These are phyloP conservation scores for Myiotriccus ornatus DNA, from an alignment of 2,797 vertebrate genomes.

Conservation along the genomic window DNA sequence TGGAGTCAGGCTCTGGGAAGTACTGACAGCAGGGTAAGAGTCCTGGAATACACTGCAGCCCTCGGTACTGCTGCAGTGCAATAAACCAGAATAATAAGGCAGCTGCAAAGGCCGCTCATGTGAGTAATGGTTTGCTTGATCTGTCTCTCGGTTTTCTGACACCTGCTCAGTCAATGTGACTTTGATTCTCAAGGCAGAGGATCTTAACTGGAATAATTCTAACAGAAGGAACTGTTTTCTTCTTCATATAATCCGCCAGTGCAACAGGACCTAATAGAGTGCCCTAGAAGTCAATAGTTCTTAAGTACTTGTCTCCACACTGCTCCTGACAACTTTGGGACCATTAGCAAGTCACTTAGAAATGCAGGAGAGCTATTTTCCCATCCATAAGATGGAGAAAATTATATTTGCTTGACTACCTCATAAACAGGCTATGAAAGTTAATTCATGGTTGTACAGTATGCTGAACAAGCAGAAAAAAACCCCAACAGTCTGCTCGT, in stretches of 20 bases:
- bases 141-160: not conserved
- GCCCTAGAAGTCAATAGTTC: not conserved
- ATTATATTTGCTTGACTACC: constrained; percentile 6
- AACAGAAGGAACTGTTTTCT: not conserved
- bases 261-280: not conserved
- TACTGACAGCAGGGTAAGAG: accelerated
- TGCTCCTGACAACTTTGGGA: not conserved
- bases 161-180: not conserved
- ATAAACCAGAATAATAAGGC: not conserved
- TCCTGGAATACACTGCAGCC: not conserved
- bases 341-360: constrained; percentile 17
- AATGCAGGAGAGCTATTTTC: not conserved
- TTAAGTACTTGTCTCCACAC: not conserved
- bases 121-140: not conserved
- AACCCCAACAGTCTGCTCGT: not conserved
- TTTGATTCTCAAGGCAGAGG: not conserved
- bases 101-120: not conserved
- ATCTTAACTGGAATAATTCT: not conserved
- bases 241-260: not conserved
- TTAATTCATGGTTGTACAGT: not conserved
- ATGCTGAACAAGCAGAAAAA: not conserved
- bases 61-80: not conserved
- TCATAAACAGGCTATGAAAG: constrained; percentile 2
- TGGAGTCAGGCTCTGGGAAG: not conserved
- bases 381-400: not conserved